Conservation (phyloP, 2,888 invertebrate genomes). For the Pristionchus fissidentatus region DNA sequence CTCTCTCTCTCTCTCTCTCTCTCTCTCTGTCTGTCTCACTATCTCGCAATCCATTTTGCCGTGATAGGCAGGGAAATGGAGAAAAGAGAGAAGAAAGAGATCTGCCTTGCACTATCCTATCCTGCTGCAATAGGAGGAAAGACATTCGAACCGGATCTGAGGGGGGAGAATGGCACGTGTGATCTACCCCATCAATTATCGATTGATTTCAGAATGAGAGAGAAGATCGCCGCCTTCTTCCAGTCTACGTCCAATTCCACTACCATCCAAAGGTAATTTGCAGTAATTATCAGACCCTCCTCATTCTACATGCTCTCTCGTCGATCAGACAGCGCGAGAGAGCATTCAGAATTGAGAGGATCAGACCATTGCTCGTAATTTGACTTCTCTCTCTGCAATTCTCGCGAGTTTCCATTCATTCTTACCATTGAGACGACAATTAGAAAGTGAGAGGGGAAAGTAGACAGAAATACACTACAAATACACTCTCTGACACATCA, state of each 20-base stretch:
- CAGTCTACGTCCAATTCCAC: slow-evolving; percentile 68
- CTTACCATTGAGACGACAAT: no score
- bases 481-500: no score
- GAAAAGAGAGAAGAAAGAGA: slow-evolving; percentile 11
- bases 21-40: no score
- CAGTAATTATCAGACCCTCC: neutral
- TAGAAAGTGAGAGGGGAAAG: no score
- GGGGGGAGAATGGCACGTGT: neutral
- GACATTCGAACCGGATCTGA: slow-evolving; percentile 36
- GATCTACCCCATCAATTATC: neutral
- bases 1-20: neutral
- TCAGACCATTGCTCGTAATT: neutral
- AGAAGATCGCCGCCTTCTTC: slow-evolving; percentile 65
- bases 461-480: no score
- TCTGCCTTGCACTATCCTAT: slow-evolving; percentile 29
- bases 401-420: no score
- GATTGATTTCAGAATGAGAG: slow-evolving; percentile 62
- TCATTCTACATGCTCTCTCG: neutral
- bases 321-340: neutral
- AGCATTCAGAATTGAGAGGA: neutral
- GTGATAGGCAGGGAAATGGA: slow-evolving; percentile 29
- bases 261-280: slow-evolving; percentile 59
- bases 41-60: neutral
- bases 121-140: slow-evolving; percentile 23
- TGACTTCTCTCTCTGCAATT: no score